Evolutionary conservation across 2,797 vertebrate species (phyloP).

Genomic region (Premnoplex brunnescens): DNA sequence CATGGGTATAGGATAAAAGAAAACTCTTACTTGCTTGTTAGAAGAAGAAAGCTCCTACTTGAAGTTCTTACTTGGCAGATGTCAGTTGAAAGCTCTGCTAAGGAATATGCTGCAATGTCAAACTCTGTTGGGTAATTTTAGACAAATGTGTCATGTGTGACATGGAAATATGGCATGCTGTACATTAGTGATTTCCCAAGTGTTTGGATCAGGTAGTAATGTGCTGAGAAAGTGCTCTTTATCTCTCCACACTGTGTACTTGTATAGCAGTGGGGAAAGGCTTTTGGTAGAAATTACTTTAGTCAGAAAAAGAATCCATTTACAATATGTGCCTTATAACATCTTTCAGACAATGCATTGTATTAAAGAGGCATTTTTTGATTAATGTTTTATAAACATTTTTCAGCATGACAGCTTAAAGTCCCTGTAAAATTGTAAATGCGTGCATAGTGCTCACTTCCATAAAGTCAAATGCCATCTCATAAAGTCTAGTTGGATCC

Average conservation of each 20-base stretch:
- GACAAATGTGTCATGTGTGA: slow-evolving; percentile 88
- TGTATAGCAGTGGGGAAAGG: slow-evolving; percentile 82
- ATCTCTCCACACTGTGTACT: slow-evolving; percentile 87
- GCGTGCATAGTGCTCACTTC: slow-evolving; percentile 86
- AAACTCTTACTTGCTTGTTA: slow-evolving; percentile 78
- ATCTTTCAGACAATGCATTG: slow-evolving; percentile 98
- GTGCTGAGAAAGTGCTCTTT: slow-evolving; percentile 89
- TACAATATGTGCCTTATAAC: slow-evolving; percentile 95
- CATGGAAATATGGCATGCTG: slow-evolving; percentile 86
- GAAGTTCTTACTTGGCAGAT: slow-evolving; percentile 83
- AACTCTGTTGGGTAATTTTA: slow-evolving; percentile 90
- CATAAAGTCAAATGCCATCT: slow-evolving; percentile 89
- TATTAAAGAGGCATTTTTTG: slow-evolving; percentile 98
- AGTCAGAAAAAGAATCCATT: slow-evolving; percentile 97
- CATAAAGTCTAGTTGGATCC: slow-evolving; percentile 81
- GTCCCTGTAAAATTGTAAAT: slow-evolving; percentile 86
- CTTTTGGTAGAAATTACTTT: slow-evolving; percentile 89
- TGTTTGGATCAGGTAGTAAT: slow-evolving; percentile 89
- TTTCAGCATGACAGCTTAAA: slow-evolving; percentile 89
- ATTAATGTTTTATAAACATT: slow-evolving; percentile 99
- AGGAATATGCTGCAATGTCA: slow-evolving; percentile 85
- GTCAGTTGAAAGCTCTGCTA: slow-evolving; percentile 84
- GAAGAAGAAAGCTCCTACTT: slow-evolving; percentile 83
- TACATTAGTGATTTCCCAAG: slow-evolving; percentile 91
- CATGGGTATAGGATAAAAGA: slow-evolving; percentile 87